Evolutionary conservation across 2,797 vertebrate species (phyloP).

Genomic region (Pangasius larnaudii): DNA sequence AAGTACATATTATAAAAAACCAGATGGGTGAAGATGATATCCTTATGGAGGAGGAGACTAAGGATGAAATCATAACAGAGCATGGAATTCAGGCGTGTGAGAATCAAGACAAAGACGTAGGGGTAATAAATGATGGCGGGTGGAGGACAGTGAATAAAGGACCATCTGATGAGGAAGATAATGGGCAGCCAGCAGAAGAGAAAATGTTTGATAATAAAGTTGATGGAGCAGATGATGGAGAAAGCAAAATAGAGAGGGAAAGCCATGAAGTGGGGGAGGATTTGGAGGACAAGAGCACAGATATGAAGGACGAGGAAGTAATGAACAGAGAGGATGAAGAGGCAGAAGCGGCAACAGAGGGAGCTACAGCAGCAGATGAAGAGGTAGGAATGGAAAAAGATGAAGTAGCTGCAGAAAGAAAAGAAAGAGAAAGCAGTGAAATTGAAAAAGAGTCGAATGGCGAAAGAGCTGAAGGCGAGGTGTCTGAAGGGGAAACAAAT

Average conservation of each 20-base stretch:
- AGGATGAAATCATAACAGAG: background rate
- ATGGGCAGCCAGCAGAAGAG: background rate
- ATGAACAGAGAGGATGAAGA: constrained; percentile 6
- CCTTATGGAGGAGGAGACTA: constrained; percentile 3
- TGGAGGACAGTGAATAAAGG: background rate
- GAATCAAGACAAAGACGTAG: constrained; percentile 1
- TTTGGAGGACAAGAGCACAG: constrained; percentile 1
- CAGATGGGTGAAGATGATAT: background rate
- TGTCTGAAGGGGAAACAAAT: fast-evolving
- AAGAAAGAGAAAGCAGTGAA: background rate
- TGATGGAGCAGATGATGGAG: constrained; percentile 30
- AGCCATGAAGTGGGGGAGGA: background rate
- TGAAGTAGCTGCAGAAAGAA: constrained; percentile 19
- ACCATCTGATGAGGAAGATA: background rate
- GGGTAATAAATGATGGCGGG: constrained; percentile 30
- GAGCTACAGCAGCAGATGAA: constrained; percentile 20
- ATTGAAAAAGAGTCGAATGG: background rate
- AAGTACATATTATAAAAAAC: background rate
- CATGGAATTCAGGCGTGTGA: constrained; percentile 4
- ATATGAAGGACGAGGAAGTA: constrained; percentile 13
- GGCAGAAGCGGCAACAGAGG: background rate
- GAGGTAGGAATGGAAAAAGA: constrained; percentile 16
- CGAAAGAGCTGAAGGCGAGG: constrained; percentile 24
- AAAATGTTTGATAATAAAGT: background rate
- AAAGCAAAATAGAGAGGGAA: constrained; percentile 19